Percentiles rank a stretch among this genome's conserved stretches.
Evolutionary conservation across 2,888 invertebrate genomes (phyloP).

Genomic region (Cantharis lateralis): DNA sequence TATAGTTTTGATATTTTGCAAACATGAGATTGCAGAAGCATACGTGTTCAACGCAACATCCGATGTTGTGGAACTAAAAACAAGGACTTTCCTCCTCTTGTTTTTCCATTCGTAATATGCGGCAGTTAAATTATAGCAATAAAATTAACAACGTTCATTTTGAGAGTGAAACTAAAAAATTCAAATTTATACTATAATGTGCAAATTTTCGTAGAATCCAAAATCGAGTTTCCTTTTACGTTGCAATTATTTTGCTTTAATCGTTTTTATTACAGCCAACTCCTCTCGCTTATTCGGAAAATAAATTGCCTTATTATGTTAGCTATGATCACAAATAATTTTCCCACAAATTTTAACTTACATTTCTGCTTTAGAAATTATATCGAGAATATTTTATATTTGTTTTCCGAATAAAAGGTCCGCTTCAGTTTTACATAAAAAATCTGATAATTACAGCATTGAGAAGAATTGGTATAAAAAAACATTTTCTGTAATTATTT

Average conservation of each 20-base stretch:
- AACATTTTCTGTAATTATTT: background rate
- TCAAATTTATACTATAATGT: background rate
- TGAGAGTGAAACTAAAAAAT: background rate
- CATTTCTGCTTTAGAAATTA: background rate
- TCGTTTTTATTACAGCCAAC: background rate
- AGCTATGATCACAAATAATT: background rate
- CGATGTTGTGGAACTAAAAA: background rate
- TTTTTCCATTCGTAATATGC: too few relatives aligned
- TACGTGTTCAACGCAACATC: background rate
- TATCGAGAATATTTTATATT: background rate
- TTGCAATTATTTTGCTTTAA: constrained; percentile 3
- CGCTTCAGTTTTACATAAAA: background rate
- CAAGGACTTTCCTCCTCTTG: background rate
- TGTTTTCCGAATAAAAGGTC: background rate
- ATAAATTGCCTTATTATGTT: constrained; percentile 4
- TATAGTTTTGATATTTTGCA: background rate
- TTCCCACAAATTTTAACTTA: background rate
- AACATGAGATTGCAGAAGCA: background rate
- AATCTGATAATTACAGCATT: background rate
- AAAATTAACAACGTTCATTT: background rate
- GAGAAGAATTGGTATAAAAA: too few relatives aligned
- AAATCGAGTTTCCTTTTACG: background rate
- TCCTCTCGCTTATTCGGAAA: background rate
- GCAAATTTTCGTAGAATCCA: background rate
- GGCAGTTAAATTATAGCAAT: background rate